Evolutionary conservation across 2,888 invertebrate species (phyloP).

Genomic region (Poecilobothrus nobilitatus): DNA sequence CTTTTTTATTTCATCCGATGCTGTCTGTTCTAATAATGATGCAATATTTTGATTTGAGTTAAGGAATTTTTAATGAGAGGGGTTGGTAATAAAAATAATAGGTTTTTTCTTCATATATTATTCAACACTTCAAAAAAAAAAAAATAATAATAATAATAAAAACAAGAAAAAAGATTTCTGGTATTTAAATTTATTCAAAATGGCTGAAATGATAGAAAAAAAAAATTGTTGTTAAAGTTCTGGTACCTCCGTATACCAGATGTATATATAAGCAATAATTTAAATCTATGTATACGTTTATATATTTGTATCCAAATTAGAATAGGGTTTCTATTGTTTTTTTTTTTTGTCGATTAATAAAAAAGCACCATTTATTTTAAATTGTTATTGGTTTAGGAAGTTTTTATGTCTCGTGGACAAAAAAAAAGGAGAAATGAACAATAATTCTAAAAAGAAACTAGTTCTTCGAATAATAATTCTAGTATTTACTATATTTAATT

Average conservation of each 20-base stretch:
- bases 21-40: too few relatives aligned
- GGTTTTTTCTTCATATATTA: too few relatives aligned
- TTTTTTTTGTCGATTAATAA: not conserved
- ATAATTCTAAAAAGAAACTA: not conserved
- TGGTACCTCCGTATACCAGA: not conserved
- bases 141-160: too few relatives aligned
- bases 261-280: not conserved
- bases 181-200: not conserved
- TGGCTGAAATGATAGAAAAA: not conserved
- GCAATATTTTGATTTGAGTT: too few relatives aligned
- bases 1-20: too few relatives aligned
- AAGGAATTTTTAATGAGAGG: too few relatives aligned
- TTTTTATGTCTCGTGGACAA: slow-evolving; percentile 3
- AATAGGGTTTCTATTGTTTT: not conserved
- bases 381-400: not conserved
- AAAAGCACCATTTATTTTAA: not conserved
- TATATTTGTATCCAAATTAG: too few relatives aligned
- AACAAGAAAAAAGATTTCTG: too few relatives aligned
- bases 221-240: not conserved
- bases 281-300: too few relatives aligned
- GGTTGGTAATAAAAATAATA: too few relatives aligned
- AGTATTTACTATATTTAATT: too few relatives aligned
- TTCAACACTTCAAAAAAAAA: too few relatives aligned
- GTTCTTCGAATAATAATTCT: not conserved
- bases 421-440: not conserved